Conservation (phyloP, 2,113 vertebrate genomes). For the Ceratotherium simum region DNA sequence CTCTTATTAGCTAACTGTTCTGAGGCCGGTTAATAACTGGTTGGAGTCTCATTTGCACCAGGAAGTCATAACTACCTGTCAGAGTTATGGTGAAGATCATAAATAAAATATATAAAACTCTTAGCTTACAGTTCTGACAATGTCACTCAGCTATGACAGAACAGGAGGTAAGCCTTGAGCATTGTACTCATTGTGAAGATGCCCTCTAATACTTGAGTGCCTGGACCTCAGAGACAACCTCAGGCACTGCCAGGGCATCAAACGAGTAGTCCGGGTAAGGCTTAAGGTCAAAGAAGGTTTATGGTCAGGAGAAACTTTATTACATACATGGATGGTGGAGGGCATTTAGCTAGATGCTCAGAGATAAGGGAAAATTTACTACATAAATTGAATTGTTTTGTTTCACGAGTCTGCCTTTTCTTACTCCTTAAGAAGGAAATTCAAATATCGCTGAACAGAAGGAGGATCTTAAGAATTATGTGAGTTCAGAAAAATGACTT, state of each 20-base stretch:
- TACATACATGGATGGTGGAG: background rate
- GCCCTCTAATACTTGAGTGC: too few species aligned
- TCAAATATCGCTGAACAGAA: slow-evolving; percentile 26
- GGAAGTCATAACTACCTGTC: background rate
- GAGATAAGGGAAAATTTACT: background rate
- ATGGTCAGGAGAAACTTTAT: background rate
- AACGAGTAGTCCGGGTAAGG: background rate
- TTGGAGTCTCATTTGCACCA: background rate
- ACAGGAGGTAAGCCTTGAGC: background rate
- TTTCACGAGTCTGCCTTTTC: background rate
- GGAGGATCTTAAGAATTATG: slow-evolving; percentile 30
- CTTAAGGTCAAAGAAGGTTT: too few species aligned
- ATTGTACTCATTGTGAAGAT: background rate
- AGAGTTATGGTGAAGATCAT: background rate
- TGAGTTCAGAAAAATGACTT: slow-evolving; percentile 17
- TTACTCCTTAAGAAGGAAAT: slow-evolving; percentile 35
- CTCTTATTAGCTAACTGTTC: background rate
- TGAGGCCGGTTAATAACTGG: background rate
- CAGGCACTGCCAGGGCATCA: background rate
- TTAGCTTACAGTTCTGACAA: background rate
- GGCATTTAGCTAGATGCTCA: background rate
- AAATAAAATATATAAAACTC: background rate
- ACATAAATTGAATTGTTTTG: background rate
- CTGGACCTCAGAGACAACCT: background rate
- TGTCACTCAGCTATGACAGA: background rate